Conservation (phyloP, 2,797 vertebrate species). For the Babyrousa celebensis region DNA sequence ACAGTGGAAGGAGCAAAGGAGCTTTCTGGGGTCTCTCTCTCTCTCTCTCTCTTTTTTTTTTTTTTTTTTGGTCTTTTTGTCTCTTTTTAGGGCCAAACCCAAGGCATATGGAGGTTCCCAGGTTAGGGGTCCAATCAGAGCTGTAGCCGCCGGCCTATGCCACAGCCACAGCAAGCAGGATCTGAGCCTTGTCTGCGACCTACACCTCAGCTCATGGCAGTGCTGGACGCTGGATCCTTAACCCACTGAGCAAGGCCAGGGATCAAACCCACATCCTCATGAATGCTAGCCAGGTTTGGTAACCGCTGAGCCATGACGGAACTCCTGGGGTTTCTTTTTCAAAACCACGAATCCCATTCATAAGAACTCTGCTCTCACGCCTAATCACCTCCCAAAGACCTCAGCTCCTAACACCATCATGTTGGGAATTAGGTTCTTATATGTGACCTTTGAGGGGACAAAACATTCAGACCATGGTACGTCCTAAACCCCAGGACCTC, state of each 20-base stretch:
- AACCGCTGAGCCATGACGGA: no score
- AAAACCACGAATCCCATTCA: neutral
- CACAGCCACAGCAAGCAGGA: no score
- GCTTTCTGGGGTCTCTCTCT: neutral
- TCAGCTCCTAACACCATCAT: neutral
- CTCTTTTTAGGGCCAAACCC: no score
- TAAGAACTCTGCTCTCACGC: neutral
- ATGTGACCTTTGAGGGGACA: neutral
- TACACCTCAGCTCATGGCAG: no score
- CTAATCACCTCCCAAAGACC: neutral
- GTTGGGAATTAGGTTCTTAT: neutral
- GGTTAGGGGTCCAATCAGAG: no score
- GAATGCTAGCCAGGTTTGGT: no score
- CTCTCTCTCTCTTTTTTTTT: neutral
- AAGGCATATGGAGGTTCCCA: no score
- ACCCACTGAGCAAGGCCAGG: no score
- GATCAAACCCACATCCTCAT: no score
- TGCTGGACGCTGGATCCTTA: no score
- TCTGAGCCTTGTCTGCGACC: no score
- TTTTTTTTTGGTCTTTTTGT: neutral
- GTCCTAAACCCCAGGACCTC: neutral
- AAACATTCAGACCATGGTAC: neutral
- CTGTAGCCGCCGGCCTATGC: no score
- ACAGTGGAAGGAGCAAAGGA: neutral
- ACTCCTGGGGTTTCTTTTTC: neutral